phyloP scores from a whole-genome alignment of 2,888 invertebrate species.

The Leptinotarsa tumamoca region DNA sequence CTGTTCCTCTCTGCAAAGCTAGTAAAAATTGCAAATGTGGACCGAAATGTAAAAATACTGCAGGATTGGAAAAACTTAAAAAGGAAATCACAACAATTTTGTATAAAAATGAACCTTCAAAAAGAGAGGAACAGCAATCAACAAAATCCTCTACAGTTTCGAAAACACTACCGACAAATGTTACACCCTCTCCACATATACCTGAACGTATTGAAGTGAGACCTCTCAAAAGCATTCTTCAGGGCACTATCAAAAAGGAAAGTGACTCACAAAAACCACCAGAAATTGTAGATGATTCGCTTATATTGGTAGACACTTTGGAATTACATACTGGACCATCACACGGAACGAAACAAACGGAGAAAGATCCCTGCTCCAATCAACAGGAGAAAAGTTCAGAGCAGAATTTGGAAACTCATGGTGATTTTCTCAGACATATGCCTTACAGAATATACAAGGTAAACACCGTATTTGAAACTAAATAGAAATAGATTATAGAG shows the following conservation, averaged over 20 bases:
- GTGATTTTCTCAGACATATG: background rate
- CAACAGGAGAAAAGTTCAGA: background rate
- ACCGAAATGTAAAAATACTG: constrained; percentile 20
- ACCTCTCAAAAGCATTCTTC: constrained; percentile 4
- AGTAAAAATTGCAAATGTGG: constrained; percentile 33
- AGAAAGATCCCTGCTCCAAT: background rate
- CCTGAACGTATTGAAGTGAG: background rate
- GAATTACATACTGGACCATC: background rate
- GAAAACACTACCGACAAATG: background rate
- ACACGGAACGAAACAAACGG: background rate
- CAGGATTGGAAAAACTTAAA: constrained; percentile 10
- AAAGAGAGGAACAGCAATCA: constrained; percentile 7
- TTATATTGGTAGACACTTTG: background rate
- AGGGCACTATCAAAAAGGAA: background rate
- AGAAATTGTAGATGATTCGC: background rate
- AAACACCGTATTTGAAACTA: accelerated
- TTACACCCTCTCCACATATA: background rate
- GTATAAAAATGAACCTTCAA: background rate
- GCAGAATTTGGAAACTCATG: background rate
- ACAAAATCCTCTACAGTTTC: background rate
- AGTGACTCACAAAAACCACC: background rate
- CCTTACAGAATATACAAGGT: constrained; percentile 3
- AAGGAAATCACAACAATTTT: constrained; percentile 29
- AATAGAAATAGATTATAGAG: no score
- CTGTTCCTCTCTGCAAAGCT: constrained; percentile 27